Evolutionary conservation across 2,113 vertebrate genomes (phyloP).

Genomic region (Oceanodroma tethys): DNA sequence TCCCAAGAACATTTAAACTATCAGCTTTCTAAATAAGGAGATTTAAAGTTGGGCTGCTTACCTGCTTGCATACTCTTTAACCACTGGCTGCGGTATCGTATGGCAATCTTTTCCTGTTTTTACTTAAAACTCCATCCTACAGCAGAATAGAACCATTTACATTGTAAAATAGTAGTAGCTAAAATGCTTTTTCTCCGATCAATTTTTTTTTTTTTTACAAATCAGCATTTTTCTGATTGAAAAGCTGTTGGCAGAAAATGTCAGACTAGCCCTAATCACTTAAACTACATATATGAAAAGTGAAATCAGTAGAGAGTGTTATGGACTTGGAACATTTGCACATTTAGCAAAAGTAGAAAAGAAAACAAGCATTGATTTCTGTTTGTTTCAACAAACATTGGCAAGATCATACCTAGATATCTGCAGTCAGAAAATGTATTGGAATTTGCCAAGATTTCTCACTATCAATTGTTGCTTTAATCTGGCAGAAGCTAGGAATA

Average conservation of each 20-base stretch:
- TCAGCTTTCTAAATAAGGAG: background rate
- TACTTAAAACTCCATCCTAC: background rate
- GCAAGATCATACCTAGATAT: background rate
- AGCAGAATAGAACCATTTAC: background rate
- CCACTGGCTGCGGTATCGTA: background rate
- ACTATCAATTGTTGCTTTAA: slow-evolving; percentile 25
- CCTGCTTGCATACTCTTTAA: background rate
- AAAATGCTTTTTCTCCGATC: background rate
- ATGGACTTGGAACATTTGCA: background rate
- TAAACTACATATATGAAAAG: background rate
- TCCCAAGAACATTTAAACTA: background rate
- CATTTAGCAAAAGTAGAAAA: background rate
- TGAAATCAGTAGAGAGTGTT: background rate
- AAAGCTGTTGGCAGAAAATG: background rate
- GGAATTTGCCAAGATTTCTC: slow-evolving; percentile 12
- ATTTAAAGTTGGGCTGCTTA: background rate
- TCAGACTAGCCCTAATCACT: background rate
- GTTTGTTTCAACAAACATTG: background rate
- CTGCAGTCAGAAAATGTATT: background rate
- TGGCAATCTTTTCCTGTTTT: background rate
- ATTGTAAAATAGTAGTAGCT: background rate
- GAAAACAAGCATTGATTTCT: background rate
- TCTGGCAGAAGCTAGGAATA: slow-evolving; percentile 11
- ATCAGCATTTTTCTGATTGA: background rate
- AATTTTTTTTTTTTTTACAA: background rate